Evolutionary conservation across 2,797 vertebrate species (phyloP).

Genomic region (Botia almorhae): DNA sequence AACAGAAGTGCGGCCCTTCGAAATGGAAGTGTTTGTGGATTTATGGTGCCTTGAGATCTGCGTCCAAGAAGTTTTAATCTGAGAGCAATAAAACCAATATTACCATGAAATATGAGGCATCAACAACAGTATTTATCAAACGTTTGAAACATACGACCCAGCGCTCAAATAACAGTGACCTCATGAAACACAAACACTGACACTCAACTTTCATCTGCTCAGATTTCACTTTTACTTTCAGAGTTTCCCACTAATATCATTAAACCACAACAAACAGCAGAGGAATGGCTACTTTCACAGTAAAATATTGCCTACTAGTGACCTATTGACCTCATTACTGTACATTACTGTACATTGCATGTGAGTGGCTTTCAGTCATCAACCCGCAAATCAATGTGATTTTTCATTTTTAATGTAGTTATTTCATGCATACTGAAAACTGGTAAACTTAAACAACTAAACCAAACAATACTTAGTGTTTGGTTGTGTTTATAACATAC

Average conservation of each 20-base stretch:
- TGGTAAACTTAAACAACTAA: too few species aligned
- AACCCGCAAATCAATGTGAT: too few species aligned
- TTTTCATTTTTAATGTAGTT: too few species aligned
- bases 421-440: too few species aligned
- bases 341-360: too few species aligned
- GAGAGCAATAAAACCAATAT: constrained; percentile 74
- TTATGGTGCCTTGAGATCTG: constrained; percentile 69
- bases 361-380: too few species aligned
- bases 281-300: not conserved
- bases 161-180: constrained; percentile 73
- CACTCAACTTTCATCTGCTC: constrained; percentile 72
- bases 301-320: not conserved
- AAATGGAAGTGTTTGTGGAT: constrained; percentile 62
- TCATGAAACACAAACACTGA: constrained; percentile 82
- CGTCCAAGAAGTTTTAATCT: constrained; percentile 71
- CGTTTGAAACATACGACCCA: constrained; percentile 71
- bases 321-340: too few species aligned
- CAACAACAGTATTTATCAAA: constrained; percentile 64
- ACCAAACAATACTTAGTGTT: too few species aligned
- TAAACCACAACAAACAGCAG: not conserved
- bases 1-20: not conserved
- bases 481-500: too few species aligned
- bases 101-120: constrained; percentile 71
- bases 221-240: constrained; percentile 56
- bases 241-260: constrained; percentile 1